Evolutionary conservation across 2,113 vertebrate genomes (phyloP), one percentile per base, ranked within the genome.

Genomic region (Phaetusa simplex): DNA sequence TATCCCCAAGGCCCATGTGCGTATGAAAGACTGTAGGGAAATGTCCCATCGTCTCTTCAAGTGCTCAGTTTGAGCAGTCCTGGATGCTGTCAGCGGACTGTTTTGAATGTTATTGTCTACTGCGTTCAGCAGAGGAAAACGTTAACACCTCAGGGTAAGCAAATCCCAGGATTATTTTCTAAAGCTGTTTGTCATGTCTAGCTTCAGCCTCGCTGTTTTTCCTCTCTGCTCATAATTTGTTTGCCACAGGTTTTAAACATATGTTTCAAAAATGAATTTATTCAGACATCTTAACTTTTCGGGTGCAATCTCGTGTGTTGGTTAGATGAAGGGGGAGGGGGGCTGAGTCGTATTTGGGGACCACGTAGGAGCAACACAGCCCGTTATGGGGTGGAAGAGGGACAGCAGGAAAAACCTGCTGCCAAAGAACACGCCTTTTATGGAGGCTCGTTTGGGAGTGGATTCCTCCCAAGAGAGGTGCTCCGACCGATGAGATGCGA

Each of bases 111-210:
- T 76, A 10, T 65, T 11, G 65, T 61, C 73, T 79, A 9, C 69
- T 34, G 65, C 69, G 79, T 56, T 88, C 82, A 72, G 91, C 16
- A 58, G 45, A 85, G 93, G 78, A 78, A 49, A 91, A 77, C 62
- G 3, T 85, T 65, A 90, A 86, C 87, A 52, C 81, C 81, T 66
- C 66, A 4, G 95, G 79, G 55, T n/a, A 73, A 85, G 55, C 73
- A 79, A 95, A 95, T 47, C 93, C 81, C 85, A 72, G 83, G 58
- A 83, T 90, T 82, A 36, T 90, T 97, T 89, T 83, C 86, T 47
- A 32, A 74, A 91, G 66, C 91, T 94, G 59, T 95, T 94, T 43
- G 79, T 27, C 38, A 70, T 59, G 53, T 80, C 38, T n/a, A 14
- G 29, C 29, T 93, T 83, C 61, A 65, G 4, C 53, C 86, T 73